phyloP scores from a whole-genome alignment of 2,888 invertebrate genomes.

The Drosophila birchii region DNA sequence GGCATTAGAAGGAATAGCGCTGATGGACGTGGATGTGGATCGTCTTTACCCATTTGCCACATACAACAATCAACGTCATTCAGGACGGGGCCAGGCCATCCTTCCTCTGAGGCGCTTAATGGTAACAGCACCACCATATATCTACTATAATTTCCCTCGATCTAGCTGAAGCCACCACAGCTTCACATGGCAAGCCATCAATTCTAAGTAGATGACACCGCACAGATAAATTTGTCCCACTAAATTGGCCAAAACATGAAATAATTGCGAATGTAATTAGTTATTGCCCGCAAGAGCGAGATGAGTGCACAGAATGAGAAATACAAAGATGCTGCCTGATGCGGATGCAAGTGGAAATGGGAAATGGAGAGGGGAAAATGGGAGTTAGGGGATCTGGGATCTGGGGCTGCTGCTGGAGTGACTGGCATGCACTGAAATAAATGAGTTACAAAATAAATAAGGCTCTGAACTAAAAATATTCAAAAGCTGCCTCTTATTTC shows the following conservation, averaged over 20 bases:
- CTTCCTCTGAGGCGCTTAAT: slow-evolving; percentile 58
- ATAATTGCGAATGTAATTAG: slow-evolving; percentile 86
- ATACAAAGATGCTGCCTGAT: slow-evolving; percentile 35
- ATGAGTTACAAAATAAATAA: neutral
- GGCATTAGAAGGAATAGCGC: slow-evolving; percentile 56
- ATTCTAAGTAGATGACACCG: slow-evolving; percentile 85
- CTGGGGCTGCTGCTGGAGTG: slow-evolving; percentile 24
- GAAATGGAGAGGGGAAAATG: neutral
- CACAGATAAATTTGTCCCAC: slow-evolving; percentile 85
- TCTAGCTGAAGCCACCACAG: slow-evolving; percentile 34
- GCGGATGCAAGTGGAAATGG: slow-evolving; percentile 26
- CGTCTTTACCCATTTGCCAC: slow-evolving; percentile 64
- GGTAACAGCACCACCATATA: slow-evolving; percentile 50
- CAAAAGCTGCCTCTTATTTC: neutral
- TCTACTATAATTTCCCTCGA: slow-evolving; percentile 7
- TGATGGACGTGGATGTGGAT: slow-evolving; percentile 40
- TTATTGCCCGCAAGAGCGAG: slow-evolving; percentile 83
- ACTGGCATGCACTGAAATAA: slow-evolving; percentile 17
- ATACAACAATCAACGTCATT: slow-evolving; percentile 77
- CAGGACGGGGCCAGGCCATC: slow-evolving; percentile 37
- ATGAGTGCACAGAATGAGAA: slow-evolving; percentile 36
- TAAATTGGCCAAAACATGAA: slow-evolving; percentile 85
- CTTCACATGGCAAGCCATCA: slow-evolving; percentile 79
- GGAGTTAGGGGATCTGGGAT: slow-evolving; percentile 2
- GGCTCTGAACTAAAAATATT: neutral